These are phyloP conservation scores for Diogma glabrata DNA, from an alignment of 2,888 invertebrate species.

Conservation along the genomic window DNA sequence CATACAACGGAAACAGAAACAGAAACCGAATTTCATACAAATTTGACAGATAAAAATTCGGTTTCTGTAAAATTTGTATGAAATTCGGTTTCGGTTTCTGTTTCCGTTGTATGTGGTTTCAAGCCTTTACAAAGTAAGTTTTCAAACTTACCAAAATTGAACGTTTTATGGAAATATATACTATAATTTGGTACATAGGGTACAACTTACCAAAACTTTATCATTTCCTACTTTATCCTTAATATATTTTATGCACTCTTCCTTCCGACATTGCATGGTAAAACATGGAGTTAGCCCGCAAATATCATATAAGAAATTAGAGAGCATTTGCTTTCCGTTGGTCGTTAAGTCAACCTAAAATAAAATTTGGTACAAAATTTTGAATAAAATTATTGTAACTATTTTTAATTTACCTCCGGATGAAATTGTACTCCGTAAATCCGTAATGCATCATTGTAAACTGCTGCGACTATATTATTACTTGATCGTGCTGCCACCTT, in stretches of 20 bases:
- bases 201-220: conserved; percentile 73
- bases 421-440: conserved; percentile 98
- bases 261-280: conserved; percentile 78
- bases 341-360: conserved; percentile 86
- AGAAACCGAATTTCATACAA: too few relatives aligned
- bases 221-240: conserved; percentile 77
- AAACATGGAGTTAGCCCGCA: conserved; percentile 76
- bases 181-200: not conserved
- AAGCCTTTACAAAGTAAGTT: too few relatives aligned
- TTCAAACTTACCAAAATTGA: too few relatives aligned
- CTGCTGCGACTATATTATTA: conserved; percentile 71
- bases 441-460: conserved; percentile 80
- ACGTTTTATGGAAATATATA: not conserved
- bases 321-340: conserved; percentile 82
- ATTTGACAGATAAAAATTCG: too few relatives aligned
- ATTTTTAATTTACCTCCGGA: conserved; percentile 93
- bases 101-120: too few relatives aligned
- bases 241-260: conserved; percentile 86
- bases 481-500: conserved; percentile 72
- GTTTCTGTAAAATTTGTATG: too few relatives aligned
- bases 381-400: not conserved
- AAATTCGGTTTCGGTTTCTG: too few relatives aligned
- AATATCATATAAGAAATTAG: conserved; percentile 89
- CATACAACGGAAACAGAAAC: too few relatives aligned
- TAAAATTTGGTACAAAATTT: not conserved